A percentile compares a stretch with the other conserved stretches of the same genome.
Evolutionary conservation across 92 coral and sea anemone genomes (phyloP).

Genomic region (Epizoanthus rinbou): DNA sequence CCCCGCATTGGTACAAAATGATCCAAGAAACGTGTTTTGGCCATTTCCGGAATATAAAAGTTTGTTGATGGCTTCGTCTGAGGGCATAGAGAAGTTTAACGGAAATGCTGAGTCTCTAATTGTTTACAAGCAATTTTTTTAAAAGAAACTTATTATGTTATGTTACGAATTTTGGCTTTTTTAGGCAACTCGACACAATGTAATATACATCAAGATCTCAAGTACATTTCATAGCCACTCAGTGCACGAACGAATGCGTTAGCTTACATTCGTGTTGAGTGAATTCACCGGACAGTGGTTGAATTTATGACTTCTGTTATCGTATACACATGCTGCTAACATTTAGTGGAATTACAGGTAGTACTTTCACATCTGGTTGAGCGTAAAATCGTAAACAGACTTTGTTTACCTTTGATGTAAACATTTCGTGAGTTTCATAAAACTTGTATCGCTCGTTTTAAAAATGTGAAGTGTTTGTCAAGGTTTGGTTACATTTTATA

Average conservation of each 20-base stretch:
- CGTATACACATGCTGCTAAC: background rate
- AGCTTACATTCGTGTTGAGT: too few relatives aligned
- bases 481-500: background rate
- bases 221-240: background rate
- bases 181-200: constrained; percentile 22
- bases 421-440: background rate
- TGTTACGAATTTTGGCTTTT: constrained; percentile 14
- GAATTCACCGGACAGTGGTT: background rate
- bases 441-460: background rate
- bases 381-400: constrained; percentile 33
- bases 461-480: constrained; percentile 1
- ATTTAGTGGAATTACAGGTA: constrained; percentile 9
- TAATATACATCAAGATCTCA: background rate
- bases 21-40: constrained; percentile 27
- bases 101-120: constrained; percentile 1
- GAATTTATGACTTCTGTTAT: background rate
- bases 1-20: background rate
- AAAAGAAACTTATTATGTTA: background rate
- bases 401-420: constrained; percentile 32
- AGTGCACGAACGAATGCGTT: background rate
- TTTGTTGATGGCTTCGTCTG: constrained; percentile 23
- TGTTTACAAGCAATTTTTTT: background rate
- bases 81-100: background rate
- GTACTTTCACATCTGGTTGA: background rate
- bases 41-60: constrained; percentile 36